Base-by-base conservation (phyloP, 2,113 vertebrate species). In the Paraplagusia blochii region DNA sequence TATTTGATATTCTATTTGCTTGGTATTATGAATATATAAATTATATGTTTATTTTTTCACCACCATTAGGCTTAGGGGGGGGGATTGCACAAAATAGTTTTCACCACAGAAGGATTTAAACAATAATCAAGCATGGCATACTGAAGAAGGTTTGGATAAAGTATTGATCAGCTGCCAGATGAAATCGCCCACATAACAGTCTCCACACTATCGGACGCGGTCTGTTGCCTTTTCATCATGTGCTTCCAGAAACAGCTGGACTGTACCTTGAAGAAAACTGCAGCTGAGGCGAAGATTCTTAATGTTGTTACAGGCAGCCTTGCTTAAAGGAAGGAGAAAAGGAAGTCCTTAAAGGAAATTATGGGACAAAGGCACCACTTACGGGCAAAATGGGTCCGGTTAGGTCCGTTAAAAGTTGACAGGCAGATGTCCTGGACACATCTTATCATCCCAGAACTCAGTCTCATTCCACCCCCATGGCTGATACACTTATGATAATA, bases 331-430 rank as follows among this genome's bases (percentile, higher is more conserved):
- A 54, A 63, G 47, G 53, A 60, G 75, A 86, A 87, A 85, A 88
- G 84, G 87, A 81, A 77, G 84, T 66, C 62, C 74, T 79, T 15
- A 57, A 69, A 88, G 89, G 90, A 88, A 88, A 89, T 88, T 58
- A 58, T 63, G 60, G 63, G 65, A 74, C 71, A 19, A 59, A 67
- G 74, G 69, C 83, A 86, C 80, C 86, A 89, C 80, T 71, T 88
- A 87, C 76, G 88, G 88, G 73, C 88, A 88, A 86, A 85, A 83
- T 87, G 76, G 63, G 69, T 86, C 83, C 83, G 82, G 63, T 68
- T 75, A 82, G 83, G 72, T 81, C 68, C 58, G 79, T 85, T 81
- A 76, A 70, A 82, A 83, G 84, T 86, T 87, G 85, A 85, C 77
- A 80, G 79, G 79, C 77, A 74, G 77, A 77, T 78, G 71, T 79